Evolutionary conservation across 2,113 vertebrate species (phyloP).

Genomic region (Pelmatolapia mariae): DNA sequence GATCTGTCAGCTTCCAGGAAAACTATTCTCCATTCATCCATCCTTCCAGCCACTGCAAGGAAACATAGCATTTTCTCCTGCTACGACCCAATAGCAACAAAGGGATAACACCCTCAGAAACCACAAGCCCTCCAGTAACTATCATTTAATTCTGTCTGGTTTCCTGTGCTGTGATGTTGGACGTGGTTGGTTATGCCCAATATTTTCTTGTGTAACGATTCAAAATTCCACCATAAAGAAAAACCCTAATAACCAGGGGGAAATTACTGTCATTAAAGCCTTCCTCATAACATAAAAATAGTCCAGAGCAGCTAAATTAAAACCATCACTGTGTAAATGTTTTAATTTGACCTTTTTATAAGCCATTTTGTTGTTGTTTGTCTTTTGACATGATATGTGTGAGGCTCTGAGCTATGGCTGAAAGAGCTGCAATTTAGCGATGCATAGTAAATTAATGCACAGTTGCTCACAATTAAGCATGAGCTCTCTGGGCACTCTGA

Average conservation of each 20-base stretch:
- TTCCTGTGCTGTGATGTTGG: not conserved
- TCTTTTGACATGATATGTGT: not conserved
- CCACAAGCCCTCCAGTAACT: not conserved
- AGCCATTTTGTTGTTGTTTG: conserved; percentile 6
- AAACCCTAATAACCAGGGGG: not conserved
- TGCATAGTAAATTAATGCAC: conserved; percentile 40
- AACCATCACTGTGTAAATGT: not conserved
- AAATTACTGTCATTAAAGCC: not conserved
- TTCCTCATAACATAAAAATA: not conserved
- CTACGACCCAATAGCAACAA: conserved; percentile 11
- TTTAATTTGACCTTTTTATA: not conserved
- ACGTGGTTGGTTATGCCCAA: not conserved
- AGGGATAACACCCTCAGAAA: conserved; percentile 24
- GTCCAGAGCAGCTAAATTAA: not conserved
- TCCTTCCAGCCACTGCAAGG: not conserved
- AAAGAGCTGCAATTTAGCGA: conserved; percentile 25
- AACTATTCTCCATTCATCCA: conserved; percentile 1
- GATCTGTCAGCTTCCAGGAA: conserved; percentile 10
- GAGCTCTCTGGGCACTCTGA: conserved; percentile 30
- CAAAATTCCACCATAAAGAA: not conserved
- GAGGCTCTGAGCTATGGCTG: conserved; percentile 14
- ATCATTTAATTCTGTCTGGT: not conserved
- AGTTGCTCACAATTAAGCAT: conserved; percentile 52
- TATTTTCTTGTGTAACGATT: not conserved
- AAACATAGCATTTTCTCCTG: conserved; percentile 19